Conservation (phyloP, 2,797 vertebrate genomes). For the Sebastes trivittatus region DNA sequence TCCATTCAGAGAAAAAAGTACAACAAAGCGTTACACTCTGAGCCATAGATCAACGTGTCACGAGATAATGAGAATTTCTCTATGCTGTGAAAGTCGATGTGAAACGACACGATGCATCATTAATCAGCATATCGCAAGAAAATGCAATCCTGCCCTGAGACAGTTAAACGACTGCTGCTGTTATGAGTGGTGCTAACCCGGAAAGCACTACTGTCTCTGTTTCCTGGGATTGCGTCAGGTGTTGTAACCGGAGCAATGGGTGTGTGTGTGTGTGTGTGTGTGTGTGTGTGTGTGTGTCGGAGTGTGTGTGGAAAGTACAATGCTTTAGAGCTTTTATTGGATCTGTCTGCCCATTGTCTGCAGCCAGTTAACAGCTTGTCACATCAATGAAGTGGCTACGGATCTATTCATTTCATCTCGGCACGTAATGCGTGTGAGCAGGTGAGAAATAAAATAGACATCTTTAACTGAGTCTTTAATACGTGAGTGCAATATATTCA, state of each 20-base stretch:
- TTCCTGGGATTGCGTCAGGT: slow-evolving; percentile 77
- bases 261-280: slow-evolving; percentile 2
- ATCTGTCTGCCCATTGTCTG: slow-evolving; percentile 40
- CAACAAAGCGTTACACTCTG: slow-evolving; percentile 29
- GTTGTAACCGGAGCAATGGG: slow-evolving; percentile 40
- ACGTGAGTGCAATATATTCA: not conserved
- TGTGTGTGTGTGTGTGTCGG: slow-evolving; percentile 11
- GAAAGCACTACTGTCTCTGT: slow-evolving; percentile 56
- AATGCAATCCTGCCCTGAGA: slow-evolving; percentile 71
- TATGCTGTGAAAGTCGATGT: slow-evolving; percentile 48
- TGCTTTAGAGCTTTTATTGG: slow-evolving; percentile 48
- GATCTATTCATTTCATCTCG: slow-evolving; percentile 14
- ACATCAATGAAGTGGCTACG: slow-evolving; percentile 11
- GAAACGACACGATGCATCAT: slow-evolving; percentile 73
- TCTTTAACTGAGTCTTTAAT: slow-evolving; percentile 8
- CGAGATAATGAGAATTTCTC: slow-evolving; percentile 64
- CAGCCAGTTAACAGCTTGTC: slow-evolving; percentile 23
- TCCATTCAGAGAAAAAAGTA: slow-evolving; percentile 22
- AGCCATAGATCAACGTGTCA: slow-evolving; percentile 58
- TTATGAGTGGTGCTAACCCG: slow-evolving; percentile 54
- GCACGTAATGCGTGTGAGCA: not conserved
- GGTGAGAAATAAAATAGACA: slow-evolving; percentile 17
- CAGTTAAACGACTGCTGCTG: slow-evolving; percentile 58
- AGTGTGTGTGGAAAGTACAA: slow-evolving; percentile 33
- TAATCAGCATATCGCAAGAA: slow-evolving; percentile 78